phyloP scores from a whole-genome alignment of 2,888 invertebrate genomes.

The Drosophila paranaensis region DNA sequence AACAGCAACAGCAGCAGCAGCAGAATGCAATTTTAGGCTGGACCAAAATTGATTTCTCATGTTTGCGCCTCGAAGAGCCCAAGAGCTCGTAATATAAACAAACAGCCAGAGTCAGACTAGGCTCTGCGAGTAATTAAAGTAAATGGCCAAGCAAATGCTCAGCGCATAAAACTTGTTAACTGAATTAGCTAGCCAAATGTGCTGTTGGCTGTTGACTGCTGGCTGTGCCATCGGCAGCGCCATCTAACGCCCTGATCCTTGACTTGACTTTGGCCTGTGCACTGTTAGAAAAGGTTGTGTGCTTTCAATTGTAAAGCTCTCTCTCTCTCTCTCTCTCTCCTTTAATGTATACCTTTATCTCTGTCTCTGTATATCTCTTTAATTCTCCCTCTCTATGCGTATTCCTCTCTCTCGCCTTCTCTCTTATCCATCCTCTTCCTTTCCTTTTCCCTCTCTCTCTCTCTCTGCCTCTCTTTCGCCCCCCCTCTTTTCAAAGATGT shows the following conservation, averaged over 20 bases:
- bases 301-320: too few species aligned
- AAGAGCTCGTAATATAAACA: conserved; percentile 49
- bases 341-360: too few species aligned
- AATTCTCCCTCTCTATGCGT: too few species aligned
- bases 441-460: too few species aligned
- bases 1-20: neutral
- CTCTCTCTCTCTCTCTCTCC: too few species aligned
- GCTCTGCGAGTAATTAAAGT: conserved; percentile 65
- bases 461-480: too few species aligned
- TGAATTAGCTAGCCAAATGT: conserved; percentile 19
- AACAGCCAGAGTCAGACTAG: conserved; percentile 9
- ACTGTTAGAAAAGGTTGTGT: neutral
- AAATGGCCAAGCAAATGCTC: conserved; percentile 56
- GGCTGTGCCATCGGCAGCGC: neutral
- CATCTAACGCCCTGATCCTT: conserved; percentile 58
- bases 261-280: conserved; percentile 1
- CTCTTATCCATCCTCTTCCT: too few species aligned
- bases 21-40: conserved; percentile 22
- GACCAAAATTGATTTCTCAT: conserved; percentile 75
- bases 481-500: too few species aligned
- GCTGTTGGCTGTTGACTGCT: conserved; percentile 34
- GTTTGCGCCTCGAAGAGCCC: conserved; percentile 49
- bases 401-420: too few species aligned
- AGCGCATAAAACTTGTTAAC: conserved; percentile 21
- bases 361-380: too few species aligned